phyloP scores from a whole-genome alignment of 1,140 invertebrate genomes.

The Chymomyza costata region DNA sequence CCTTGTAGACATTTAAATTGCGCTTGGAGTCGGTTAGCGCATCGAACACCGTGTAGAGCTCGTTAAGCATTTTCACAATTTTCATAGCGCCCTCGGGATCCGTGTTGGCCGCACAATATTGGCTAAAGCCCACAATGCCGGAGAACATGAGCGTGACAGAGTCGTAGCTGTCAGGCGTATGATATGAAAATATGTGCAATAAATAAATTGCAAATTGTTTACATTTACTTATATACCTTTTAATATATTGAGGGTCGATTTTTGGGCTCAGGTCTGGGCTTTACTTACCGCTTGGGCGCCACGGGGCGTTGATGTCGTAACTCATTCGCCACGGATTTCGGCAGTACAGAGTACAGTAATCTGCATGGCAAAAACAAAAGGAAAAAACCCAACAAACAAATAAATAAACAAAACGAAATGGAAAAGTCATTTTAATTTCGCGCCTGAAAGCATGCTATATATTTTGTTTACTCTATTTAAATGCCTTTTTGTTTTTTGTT shows the following conservation, averaged over 20 bases:
- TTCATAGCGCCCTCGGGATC: conserved; percentile 93
- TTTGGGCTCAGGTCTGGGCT: conserved; percentile 18
- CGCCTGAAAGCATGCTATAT: conserved; percentile 57
- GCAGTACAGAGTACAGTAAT: conserved; percentile 94
- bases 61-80: conserved; percentile 93
- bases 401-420: conserved; percentile 40
- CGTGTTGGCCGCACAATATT: conserved; percentile 89
- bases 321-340: conserved; percentile 94
- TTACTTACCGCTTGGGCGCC: conserved; percentile 82
- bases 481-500: conserved; percentile 34
- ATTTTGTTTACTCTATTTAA: conserved; percentile 28
- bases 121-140: conserved; percentile 94
- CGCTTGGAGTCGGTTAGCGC: conserved; percentile 92
- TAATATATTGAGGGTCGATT: background rate
- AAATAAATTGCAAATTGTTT: conserved; percentile 58
- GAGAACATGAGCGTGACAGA: conserved; percentile 94
- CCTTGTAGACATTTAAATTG: conserved; percentile 96
- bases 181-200: conserved; percentile 33
- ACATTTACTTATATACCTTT: conserved; percentile 3
- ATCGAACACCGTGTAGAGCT: conserved; percentile 93
- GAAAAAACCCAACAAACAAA: background rate
- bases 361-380: conserved; percentile 75
- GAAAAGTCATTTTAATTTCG: conserved; percentile 67
- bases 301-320: conserved; percentile 92
- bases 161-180: conserved; percentile 82